phyloP scores from a whole-genome alignment of 2,888 invertebrate genomes.

The Habroteleia sp. region DNA sequence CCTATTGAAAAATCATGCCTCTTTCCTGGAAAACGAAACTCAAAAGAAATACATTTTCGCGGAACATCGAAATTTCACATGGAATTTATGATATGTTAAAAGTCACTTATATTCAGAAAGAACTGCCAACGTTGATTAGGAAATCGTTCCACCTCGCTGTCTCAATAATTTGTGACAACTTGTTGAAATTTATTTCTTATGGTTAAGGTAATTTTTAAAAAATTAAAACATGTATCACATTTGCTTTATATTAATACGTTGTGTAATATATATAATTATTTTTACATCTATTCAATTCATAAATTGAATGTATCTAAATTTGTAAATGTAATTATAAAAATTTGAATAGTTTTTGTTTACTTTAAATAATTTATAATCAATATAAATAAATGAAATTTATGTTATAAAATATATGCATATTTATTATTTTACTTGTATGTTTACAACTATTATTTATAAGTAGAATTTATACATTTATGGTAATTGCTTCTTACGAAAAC shows the following conservation, averaged over 20 bases:
- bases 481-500: too few species aligned
- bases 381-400: too few species aligned
- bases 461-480: too few species aligned
- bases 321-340: too few species aligned
- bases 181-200: slow-evolving; percentile 33
- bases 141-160: slow-evolving; percentile 25
- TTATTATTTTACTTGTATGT: too few species aligned
- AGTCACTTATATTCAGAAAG: slow-evolving; percentile 45
- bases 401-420: too few species aligned
- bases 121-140: slow-evolving; percentile 11
- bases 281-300: too few species aligned
- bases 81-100: slow-evolving; percentile 42
- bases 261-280: too few species aligned
- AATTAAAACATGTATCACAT: slow-evolving; percentile 2
- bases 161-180: slow-evolving; percentile 46
- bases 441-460: too few species aligned
- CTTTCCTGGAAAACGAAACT: slow-evolving; percentile 20
- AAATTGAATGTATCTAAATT: too few species aligned
- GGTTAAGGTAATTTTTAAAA: slow-evolving; percentile 31
- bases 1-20: slow-evolving; percentile 36
- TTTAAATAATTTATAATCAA: too few species aligned
- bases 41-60: slow-evolving; percentile 28
- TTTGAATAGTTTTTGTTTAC: too few species aligned
- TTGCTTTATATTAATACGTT: not conserved
- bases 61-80: slow-evolving; percentile 25